A percentile compares a stretch with the other conserved stretches of the same genome.
Conservation (phyloP, 2,888 invertebrate species). For the Luperina nickerlii region DNA sequence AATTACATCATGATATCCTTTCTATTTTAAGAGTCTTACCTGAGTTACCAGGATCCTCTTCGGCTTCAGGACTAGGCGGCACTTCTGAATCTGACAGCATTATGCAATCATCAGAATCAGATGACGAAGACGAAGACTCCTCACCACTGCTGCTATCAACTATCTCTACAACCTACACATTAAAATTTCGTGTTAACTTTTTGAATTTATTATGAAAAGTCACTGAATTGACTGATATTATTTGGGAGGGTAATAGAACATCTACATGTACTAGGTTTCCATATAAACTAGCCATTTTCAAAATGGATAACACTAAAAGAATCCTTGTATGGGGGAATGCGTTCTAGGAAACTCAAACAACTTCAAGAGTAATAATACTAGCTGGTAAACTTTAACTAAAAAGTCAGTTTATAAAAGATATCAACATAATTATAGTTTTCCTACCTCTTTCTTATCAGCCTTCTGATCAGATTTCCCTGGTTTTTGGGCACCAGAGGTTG, state of each 20-base stretch:
- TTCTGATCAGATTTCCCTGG: slow-evolving; percentile 78
- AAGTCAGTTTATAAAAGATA: not conserved
- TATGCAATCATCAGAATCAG: slow-evolving; percentile 96
- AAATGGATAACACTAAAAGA: not conserved
- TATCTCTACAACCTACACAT: slow-evolving; percentile 93
- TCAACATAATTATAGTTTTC: slow-evolving; percentile 5
- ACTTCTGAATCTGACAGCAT: slow-evolving; percentile 96
- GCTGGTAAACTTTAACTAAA: not conserved
- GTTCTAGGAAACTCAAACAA: not conserved
- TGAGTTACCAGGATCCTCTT: slow-evolving; percentile 97
- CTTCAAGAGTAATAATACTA: not conserved
- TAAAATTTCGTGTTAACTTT: slow-evolving; percentile 51
- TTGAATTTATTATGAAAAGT: not conserved
- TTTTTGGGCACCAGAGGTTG: slow-evolving; percentile 79
- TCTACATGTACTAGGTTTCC: not conserved
- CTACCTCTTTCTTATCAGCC: slow-evolving; percentile 84
- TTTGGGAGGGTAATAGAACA: not conserved
- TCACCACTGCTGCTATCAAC: slow-evolving; percentile 92
- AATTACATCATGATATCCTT: not conserved
- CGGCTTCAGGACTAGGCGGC: slow-evolving; percentile 94
- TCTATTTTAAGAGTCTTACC: slow-evolving; percentile 83
- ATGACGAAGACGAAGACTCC: slow-evolving; percentile 90
- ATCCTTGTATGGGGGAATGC: not conserved
- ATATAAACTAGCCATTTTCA: not conserved
- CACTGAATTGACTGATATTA: slow-evolving; percentile 15